Conservation (phyloP, 2,797 vertebrate genomes). For the Pogonophryne albipinna region DNA sequence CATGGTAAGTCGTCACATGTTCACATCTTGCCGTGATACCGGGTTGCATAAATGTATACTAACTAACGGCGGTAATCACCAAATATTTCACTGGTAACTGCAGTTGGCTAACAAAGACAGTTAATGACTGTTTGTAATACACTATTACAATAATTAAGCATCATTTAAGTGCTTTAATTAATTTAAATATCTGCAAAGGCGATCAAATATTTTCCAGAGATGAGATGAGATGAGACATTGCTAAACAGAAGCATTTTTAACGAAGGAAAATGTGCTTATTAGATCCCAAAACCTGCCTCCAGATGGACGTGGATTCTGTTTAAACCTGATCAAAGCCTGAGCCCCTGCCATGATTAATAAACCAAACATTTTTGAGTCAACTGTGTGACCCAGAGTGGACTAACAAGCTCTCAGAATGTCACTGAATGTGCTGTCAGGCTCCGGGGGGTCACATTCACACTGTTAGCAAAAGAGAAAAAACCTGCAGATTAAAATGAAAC, state of each 20-base stretch:
- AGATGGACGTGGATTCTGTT: neutral
- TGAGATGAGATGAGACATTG: neutral
- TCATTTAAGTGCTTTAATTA: neutral
- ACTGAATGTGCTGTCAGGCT: neutral
- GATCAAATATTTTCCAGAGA: neutral
- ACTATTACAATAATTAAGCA: neutral
- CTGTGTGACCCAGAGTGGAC: neutral
- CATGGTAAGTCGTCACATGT: no score
- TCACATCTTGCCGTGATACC: no score
- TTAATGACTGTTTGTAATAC: neutral
- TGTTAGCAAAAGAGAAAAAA: neutral
- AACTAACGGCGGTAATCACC: neutral
- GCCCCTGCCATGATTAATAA: neutral
- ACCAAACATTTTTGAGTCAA: conserved; percentile 10
- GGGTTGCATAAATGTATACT: neutral
- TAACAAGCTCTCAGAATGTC: conserved; percentile 17
- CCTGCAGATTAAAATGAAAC: conserved; percentile 10
- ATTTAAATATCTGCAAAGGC: neutral
- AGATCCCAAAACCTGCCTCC: neutral
- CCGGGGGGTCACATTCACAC: neutral
- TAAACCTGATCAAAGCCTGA: conserved; percentile 3
- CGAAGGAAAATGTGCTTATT: neutral
- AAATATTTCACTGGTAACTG: neutral
- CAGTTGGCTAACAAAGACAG: neutral
- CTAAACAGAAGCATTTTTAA: neutral